Conservation (phyloP, 2,113 vertebrate species). For the Numenius arquata region DNA sequence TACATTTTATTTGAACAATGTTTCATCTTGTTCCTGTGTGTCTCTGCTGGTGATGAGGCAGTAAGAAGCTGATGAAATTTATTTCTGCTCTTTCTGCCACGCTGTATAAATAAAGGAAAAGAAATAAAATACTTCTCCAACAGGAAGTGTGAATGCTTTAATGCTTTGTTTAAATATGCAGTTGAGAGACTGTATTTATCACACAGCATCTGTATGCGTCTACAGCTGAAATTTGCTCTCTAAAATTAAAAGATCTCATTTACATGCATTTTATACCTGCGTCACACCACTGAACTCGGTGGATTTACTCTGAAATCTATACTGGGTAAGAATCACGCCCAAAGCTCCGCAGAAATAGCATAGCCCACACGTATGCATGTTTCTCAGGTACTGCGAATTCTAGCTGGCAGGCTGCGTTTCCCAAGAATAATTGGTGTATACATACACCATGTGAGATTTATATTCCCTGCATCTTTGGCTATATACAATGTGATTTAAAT, state of each 20-base stretch:
- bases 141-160: constrained; percentile 57
- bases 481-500: constrained; percentile 36
- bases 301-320: neutral
- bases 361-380: neutral
- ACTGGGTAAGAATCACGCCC: neutral
- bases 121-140: constrained; percentile 56
- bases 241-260: neutral
- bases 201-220: neutral
- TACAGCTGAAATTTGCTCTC: neutral
- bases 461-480: constrained; percentile 1
- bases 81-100: constrained; percentile 36
- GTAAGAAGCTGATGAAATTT: constrained; percentile 33
- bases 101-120: constrained; percentile 33
- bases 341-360: neutral
- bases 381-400: neutral
- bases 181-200: constrained; percentile 59
- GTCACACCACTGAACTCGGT: neutral
- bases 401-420: neutral
- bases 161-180: constrained; percentile 53
- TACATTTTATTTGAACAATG: constrained; percentile 52
- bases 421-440: constrained; percentile 23
- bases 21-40: constrained; percentile 47
- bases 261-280: neutral
- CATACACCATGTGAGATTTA: constrained; percentile 15
- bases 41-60: constrained; percentile 36